These are phyloP conservation scores for Salvator merianae DNA, from an alignment of 2,113 vertebrate species.

Conservation along the genomic window DNA sequence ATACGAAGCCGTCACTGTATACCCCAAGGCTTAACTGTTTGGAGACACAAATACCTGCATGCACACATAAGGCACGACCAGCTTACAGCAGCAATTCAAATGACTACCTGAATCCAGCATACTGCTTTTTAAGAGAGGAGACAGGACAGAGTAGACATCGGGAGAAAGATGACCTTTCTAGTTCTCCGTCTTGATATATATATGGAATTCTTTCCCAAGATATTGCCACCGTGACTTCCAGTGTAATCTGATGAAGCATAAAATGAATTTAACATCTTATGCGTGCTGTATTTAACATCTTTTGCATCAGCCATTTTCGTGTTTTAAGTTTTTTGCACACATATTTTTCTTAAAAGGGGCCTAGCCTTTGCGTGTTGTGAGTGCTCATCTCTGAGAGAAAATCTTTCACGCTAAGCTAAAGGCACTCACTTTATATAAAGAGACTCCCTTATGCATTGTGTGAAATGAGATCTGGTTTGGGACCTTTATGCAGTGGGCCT, in stretches of 20 bases:
- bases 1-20: conserved; percentile 88
- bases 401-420: neutral
- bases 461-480: neutral
- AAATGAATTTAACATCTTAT: conserved; percentile 28
- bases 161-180: conserved; percentile 1
- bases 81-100: conserved; percentile 49
- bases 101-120: conserved; percentile 27
- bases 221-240: conserved; percentile 38
- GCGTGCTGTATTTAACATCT: conserved; percentile 23
- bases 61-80: conserved; percentile 30
- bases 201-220: conserved; percentile 35
- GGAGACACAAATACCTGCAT: conserved; percentile 10
- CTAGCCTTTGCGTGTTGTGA: neutral
- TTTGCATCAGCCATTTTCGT: conserved; percentile 28
- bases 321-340: conserved; percentile 28
- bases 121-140: conserved; percentile 47
- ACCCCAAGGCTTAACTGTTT: conserved; percentile 78
- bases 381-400: neutral
- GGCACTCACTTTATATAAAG: conserved; percentile 20
- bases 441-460: neutral
- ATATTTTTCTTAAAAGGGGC: conserved; percentile 20
- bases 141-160: conserved; percentile 1
- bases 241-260: conserved; percentile 8
- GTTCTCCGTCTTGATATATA: conserved; percentile 21
- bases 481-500: no score